These are phyloP conservation scores for Drosophila arizonae DNA, from an alignment of 1,140 invertebrate genomes.

Conservation along the genomic window DNA sequence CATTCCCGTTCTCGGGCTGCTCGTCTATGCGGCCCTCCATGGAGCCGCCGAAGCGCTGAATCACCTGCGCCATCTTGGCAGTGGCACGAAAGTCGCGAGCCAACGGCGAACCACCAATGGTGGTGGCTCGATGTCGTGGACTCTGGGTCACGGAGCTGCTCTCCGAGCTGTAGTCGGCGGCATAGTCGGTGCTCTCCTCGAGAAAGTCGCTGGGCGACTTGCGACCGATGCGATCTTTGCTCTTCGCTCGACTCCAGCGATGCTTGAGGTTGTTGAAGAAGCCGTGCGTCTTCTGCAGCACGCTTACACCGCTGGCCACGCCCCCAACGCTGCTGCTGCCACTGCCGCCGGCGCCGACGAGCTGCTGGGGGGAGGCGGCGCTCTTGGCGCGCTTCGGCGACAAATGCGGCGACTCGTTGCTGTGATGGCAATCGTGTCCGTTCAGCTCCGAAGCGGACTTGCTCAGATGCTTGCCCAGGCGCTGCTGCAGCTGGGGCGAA, in stretches of 20 bases:
- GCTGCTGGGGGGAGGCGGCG: conserved; percentile 81
- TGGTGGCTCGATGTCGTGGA: conserved; percentile 85
- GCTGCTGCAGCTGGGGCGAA: conserved; percentile 68
- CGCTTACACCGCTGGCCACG: conserved; percentile 82
- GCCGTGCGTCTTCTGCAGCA: conserved; percentile 88
- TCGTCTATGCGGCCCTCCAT: conserved; percentile 83
- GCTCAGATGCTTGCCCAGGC: conserved; percentile 83
- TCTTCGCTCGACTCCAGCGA: conserved; percentile 86
- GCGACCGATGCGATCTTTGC: conserved; percentile 85
- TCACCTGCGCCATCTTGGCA: conserved; percentile 77
- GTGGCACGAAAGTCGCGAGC: conserved; percentile 74
- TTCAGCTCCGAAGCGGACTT: conserved; percentile 85
- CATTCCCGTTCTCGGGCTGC: conserved; percentile 70
- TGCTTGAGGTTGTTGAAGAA: conserved; percentile 88
- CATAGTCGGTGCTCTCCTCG: conserved; percentile 87
- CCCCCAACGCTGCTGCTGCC: conserved; percentile 3
- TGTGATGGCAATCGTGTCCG: conserved; percentile 70
- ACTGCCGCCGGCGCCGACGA: conserved; percentile 5
- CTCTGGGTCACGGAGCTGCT: conserved; percentile 88
- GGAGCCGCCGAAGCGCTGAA: conserved; percentile 78
- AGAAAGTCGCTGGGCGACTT: conserved; percentile 83
- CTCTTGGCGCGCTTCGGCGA: conserved; percentile 83
- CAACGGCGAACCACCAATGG: conserved; percentile 73
- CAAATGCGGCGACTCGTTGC: conserved; percentile 75
- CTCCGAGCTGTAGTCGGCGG: conserved; percentile 89